phyloP scores from a whole-genome alignment of 2,888 invertebrate genomes.

The Eucera pruinosa region DNA sequence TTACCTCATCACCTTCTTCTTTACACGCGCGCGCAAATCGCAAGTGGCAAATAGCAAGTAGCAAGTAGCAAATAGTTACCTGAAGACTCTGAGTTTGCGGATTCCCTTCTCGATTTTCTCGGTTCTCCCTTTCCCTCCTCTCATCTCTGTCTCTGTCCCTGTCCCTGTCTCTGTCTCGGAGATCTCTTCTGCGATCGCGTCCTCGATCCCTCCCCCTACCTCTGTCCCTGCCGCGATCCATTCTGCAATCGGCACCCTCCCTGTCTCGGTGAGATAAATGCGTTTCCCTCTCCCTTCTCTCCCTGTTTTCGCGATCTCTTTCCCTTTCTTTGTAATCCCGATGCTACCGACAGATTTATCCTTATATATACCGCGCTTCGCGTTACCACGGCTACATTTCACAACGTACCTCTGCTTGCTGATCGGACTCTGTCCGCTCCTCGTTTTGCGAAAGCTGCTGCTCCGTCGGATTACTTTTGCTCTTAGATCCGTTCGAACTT shows the following conservation, averaged over 20 bases:
- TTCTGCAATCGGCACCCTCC: constrained; percentile 70
- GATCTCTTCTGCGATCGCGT: constrained; percentile 76
- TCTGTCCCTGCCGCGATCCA: constrained; percentile 79
- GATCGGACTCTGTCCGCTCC: constrained; percentile 70
- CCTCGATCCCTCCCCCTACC: constrained; percentile 80
- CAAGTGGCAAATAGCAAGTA: too few relatives aligned
- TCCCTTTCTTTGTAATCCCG: constrained; percentile 76
- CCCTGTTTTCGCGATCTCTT: constrained; percentile 78
- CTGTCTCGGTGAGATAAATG: constrained; percentile 76
- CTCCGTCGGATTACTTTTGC: constrained; percentile 83
- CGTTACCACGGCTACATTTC: too few relatives aligned
- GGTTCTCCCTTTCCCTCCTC: constrained; percentile 75
- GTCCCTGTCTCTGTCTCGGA: constrained; percentile 80
- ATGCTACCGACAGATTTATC: constrained; percentile 46
- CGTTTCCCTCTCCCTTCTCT: constrained; percentile 75
- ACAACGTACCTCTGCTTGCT: constrained; percentile 67
- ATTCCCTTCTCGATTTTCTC: constrained; percentile 75
- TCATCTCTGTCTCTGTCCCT: constrained; percentile 80
- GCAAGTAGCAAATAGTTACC: constrained; percentile 33
- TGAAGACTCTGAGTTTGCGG: constrained; percentile 51
- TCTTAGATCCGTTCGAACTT: constrained; percentile 69
- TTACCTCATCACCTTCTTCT: too few relatives aligned
- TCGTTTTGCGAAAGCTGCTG: constrained; percentile 86
- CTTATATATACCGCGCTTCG: neutral
- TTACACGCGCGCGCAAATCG: too few relatives aligned